Evolutionary conservation across 2,888 invertebrate genomes (phyloP), one percentile per base, ranked within the genome.

Genomic region (Hydriomena furcata): DNA sequence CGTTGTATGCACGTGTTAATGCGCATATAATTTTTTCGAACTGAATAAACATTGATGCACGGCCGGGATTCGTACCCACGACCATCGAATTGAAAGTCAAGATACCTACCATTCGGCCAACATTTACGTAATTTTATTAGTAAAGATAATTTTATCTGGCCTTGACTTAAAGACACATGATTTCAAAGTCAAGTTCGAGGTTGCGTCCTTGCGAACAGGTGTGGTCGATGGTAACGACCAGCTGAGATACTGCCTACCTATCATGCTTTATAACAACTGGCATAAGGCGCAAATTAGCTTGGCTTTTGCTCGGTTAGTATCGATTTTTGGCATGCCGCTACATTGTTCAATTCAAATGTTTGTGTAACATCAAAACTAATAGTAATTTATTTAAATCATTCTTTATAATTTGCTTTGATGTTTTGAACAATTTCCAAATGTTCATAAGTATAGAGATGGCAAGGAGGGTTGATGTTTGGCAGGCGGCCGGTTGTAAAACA

Each of bases 131-230:
- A 52, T 42, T 41, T 42, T 37, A 46, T 46, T 34, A 13, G 23
- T 42, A 30, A 40, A 40, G 43, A 44, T 44, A 48, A 32, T 49
- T 52, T 46, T 45, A 37, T 35, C 11, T 38, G 41, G 49, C 52
- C 55, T 52, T 55, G 49, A 38, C 44, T 37, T 46, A 30, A 17
- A 36, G 48, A 41, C 36, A 35, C 31, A 42, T 25, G 37, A 38
- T 12, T 34, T 7, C 30, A 52, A 57, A 52, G 54, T 55, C 58
- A 58, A 58, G 58, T 52, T 58, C 58, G 49, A 55, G 58, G 58
- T 54, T 52, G 21, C 13, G 54, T 50, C 53, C 49, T 49, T 24
- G 43, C 34, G 12, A 45, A 21, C 53, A 50, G 56, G 56, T 53
- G 56, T 42, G 56, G 43, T 17, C 45, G 23, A 42, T 38, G 23